These are phyloP conservation scores for Dryobates pubescens DNA, from an alignment of 2,797 vertebrate species.

Conservation along the genomic window DNA sequence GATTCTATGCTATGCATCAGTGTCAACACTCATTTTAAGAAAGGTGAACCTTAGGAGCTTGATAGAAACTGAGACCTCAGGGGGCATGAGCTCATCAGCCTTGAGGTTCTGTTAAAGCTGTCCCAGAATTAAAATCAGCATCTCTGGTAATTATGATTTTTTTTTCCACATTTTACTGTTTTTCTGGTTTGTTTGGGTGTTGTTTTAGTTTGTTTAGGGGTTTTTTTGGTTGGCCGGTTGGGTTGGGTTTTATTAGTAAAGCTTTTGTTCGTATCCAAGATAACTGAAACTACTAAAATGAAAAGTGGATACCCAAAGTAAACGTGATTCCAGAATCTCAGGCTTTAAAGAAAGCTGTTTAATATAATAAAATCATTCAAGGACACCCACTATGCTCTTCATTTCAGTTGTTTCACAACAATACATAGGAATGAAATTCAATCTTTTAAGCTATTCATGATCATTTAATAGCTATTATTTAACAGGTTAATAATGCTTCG, in stretches of 20 bases:
- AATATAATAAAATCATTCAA: not conserved
- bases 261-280: not conserved
- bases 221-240: not conserved
- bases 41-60: not conserved
- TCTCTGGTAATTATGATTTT: rapidly evolving
- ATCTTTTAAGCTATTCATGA: not conserved
- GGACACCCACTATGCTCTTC: not conserved
- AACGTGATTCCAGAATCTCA: not conserved
- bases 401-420: not conserved
- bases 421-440: not conserved
- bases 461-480: not conserved
- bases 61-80: not conserved
- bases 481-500: too few species aligned
- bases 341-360: not conserved
- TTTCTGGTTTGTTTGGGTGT: not conserved
- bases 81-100: not conserved
- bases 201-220: too few species aligned
- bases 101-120: not conserved
- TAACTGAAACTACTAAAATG: not conserved
- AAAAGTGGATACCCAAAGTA: not conserved
- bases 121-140: not conserved
- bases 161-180: not conserved
- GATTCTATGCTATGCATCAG: not conserved
- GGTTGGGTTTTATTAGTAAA: not conserved
- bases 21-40: not conserved